phyloP scores from a whole-genome alignment of 2,113 vertebrate species.

The Cyprinodon variegatus region DNA sequence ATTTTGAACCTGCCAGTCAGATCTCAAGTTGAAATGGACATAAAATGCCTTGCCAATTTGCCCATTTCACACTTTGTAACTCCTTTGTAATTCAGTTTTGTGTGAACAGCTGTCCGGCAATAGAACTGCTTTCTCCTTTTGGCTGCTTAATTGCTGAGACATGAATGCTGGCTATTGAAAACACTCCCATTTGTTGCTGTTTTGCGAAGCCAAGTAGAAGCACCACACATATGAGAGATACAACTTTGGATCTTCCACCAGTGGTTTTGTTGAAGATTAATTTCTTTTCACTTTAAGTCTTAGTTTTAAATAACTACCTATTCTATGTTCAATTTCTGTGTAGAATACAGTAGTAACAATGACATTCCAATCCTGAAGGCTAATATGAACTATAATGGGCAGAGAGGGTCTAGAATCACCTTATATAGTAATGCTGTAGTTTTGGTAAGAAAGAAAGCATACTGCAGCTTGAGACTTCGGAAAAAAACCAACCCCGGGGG shows the following conservation, averaged over 20 bases:
- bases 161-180: constrained; percentile 16
- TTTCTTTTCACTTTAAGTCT: no score
- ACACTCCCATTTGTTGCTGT: not conserved
- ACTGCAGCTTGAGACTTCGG: no score
- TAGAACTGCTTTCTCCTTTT: constrained; percentile 8
- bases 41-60: not conserved
- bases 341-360: no score
- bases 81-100: constrained; percentile 1
- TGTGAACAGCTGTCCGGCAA: constrained; percentile 2
- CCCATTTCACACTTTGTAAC: not conserved
- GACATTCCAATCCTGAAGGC: no score
- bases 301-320: no score
- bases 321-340: no score
- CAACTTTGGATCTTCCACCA: not conserved
- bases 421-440: no score
- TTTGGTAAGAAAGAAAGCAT: no score
- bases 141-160: constrained; percentile 1
- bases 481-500: no score
- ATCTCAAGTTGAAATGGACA: not conserved
- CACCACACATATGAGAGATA: not conserved
- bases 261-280: no score
- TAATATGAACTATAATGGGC: no score
- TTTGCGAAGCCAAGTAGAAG: not conserved
- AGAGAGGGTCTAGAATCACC: no score
- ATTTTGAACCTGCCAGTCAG: not conserved